Percentiles rank a stretch among this genome's conserved stretches.
Conservation (phyloP, 2,888 invertebrate species). For the Ornithoptera priamus region DNA sequence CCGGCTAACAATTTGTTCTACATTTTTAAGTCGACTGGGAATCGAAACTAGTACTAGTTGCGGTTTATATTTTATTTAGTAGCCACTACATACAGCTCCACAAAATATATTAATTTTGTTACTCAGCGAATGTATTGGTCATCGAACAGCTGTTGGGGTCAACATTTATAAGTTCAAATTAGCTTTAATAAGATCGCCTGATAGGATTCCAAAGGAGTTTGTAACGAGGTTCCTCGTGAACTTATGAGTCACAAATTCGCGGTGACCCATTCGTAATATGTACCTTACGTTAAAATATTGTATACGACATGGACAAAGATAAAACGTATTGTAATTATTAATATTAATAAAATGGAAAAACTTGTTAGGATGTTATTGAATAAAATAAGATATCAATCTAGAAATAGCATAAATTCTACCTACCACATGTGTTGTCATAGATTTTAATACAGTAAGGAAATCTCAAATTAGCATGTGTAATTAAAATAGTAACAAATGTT, state of each 20-base stretch:
- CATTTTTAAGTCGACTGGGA: neutral
- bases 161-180: conserved; percentile 36
- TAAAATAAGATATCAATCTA: neutral
- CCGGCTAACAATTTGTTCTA: neutral
- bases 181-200: conserved; percentile 39
- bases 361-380: too few relatives aligned
- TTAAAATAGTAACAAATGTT: too few relatives aligned
- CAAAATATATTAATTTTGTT: conserved; percentile 2
- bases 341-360: neutral
- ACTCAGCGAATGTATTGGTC: conserved; percentile 12
- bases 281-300: neutral
- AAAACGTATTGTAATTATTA: neutral
- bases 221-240: conserved; percentile 23
- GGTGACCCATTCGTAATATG: neutral
- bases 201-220: conserved; percentile 29
- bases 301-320: neutral
- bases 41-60: neutral
- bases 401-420: neutral
- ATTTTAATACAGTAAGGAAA: neutral
- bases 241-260: conserved; percentile 14
- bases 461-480: too few relatives aligned
- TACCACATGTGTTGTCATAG: neutral
- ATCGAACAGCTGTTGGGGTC: conserved; percentile 38
- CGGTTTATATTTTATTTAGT: neutral
- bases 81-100: neutral